Evolutionary conservation across 1,140 invertebrate genomes (phyloP).

Genomic region (Calephelis nemesis): DNA sequence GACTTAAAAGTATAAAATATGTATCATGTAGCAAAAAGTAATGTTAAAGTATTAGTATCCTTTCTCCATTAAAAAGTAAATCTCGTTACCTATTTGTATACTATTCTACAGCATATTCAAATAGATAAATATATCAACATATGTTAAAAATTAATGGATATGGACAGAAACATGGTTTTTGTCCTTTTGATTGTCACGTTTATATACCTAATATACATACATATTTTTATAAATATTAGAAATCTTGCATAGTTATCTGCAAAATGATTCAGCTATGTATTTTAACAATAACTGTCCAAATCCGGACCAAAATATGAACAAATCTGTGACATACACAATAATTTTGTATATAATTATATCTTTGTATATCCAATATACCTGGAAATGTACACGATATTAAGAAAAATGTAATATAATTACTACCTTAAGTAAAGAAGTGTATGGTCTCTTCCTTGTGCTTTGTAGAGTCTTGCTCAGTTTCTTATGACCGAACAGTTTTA

Average conservation of each 20-base stretch:
- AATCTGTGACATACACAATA: conserved; percentile 72
- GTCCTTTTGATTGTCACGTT: too few relatives aligned
- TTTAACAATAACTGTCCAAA: conserved; percentile 20
- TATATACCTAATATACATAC: too few relatives aligned
- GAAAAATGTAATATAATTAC: neutral
- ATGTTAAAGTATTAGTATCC: too few relatives aligned
- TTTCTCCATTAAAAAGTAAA: too few relatives aligned
- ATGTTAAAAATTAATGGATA: too few relatives aligned
- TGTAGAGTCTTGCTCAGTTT: neutral
- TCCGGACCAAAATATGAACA: conserved; percentile 40
- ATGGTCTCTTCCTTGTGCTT: neutral
- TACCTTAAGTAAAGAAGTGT: neutral
- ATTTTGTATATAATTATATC: conserved; percentile 62
- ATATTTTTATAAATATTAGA: neutral
- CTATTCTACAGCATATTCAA: too few relatives aligned
- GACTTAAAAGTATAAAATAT: too few relatives aligned
- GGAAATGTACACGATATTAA: conserved; percentile 48
- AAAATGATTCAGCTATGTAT: conserved; percentile 7
- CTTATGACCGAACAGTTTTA: too few relatives aligned
- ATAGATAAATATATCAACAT: too few relatives aligned
- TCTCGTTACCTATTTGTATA: too few relatives aligned
- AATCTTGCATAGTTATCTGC: neutral
- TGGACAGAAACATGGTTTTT: too few relatives aligned
- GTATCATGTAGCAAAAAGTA: too few relatives aligned
- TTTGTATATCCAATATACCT: conserved; percentile 46